Conservation (phyloP, 2,113 vertebrate genomes). For the Phaetusa simplex region DNA sequence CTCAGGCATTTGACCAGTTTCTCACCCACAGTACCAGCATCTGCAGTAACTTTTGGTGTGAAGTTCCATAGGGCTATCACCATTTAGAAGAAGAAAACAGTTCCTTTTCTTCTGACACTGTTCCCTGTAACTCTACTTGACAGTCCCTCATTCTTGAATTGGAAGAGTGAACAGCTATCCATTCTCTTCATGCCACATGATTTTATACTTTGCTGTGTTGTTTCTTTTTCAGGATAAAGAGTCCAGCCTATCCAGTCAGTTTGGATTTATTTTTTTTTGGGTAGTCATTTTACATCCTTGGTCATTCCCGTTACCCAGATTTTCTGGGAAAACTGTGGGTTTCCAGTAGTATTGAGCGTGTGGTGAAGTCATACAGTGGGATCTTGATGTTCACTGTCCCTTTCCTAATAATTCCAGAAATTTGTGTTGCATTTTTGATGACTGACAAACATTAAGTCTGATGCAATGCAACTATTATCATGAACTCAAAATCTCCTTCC, state of each 20-base stretch:
- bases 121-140: not conserved
- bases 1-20: not conserved
- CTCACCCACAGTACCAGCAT: not conserved
- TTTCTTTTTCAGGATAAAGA: not conserved
- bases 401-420: not conserved
- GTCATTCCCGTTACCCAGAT: not conserved
- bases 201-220: not conserved
- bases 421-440: not conserved
- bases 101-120: not conserved
- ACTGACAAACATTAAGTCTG: not conserved
- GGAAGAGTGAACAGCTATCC: not conserved
- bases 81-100: not conserved
- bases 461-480: not conserved
- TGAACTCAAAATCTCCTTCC: not conserved
- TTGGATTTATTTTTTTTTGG: not conserved
- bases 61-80: not conserved
- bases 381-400: not conserved
- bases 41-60: not conserved
- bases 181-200: not conserved
- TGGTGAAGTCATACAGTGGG: not conserved
- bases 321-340: not conserved
- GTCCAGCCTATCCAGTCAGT: not conserved
- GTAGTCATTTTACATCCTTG: not conserved
- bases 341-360: not conserved
- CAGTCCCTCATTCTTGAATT: not conserved